Percentiles rank a stretch among this genome's conserved stretches.
Conservation (phyloP, 2,113 vertebrate genomes). For the Rallus limicola region DNA sequence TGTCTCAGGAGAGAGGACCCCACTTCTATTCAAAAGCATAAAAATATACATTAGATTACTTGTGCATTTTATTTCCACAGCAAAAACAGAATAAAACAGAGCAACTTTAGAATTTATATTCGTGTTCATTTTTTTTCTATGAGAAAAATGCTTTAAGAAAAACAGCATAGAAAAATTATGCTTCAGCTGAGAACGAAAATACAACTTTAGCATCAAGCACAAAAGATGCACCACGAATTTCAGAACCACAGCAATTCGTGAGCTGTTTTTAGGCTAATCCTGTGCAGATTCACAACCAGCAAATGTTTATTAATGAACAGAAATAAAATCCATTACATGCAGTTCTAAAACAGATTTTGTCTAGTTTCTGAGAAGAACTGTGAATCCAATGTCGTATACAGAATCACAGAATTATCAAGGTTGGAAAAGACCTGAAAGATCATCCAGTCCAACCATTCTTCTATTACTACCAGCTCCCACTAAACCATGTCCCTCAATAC, state of each 20-base stretch:
- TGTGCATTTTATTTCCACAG: neutral
- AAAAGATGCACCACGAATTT: neutral
- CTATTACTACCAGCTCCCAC: no score
- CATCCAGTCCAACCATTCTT: no score
- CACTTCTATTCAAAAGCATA: slow-evolving; percentile 86
- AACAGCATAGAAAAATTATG: neutral
- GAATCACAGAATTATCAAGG: no score
- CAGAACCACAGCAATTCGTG: neutral
- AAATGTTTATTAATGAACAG: neutral
- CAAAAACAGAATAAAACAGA: neutral
- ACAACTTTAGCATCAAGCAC: neutral
- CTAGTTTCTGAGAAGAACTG: neutral
- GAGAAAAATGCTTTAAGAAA: neutral
- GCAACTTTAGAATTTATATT: neutral
- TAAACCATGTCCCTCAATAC: no score
- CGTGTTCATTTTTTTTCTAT: neutral
- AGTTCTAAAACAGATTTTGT: neutral
- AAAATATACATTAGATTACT: slow-evolving; percentile 63
- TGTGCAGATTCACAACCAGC: fast-evolving
- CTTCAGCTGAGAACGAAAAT: neutral
- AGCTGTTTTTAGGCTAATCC: neutral
- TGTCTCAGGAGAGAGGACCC: slow-evolving; percentile 96
- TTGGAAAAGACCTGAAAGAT: no score
- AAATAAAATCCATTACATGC: neutral
- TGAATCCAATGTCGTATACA: neutral